phyloP scores from a whole-genome alignment of 2,113 vertebrate genomes.

The Gambusia affinis region DNA sequence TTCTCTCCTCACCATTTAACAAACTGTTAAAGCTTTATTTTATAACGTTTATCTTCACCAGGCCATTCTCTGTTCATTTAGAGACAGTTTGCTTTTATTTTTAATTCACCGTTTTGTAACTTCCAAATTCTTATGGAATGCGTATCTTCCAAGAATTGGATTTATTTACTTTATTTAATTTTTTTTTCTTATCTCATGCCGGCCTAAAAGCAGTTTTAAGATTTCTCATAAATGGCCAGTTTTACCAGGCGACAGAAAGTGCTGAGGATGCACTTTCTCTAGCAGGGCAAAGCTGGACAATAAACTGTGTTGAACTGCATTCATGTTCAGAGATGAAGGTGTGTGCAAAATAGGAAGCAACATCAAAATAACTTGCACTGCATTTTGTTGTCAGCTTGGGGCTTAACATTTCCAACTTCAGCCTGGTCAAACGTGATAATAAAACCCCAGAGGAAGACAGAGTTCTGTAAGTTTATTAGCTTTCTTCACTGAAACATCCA shows the following conservation, averaged over 20 bases:
- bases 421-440: background rate
- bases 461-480: background rate
- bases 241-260: conserved; percentile 39
- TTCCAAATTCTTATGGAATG: background rate
- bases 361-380: conserved; percentile 39
- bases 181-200: background rate
- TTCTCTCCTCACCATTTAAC: background rate
- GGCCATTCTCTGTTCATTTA: background rate
- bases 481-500: background rate
- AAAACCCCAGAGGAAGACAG: background rate
- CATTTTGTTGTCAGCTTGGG: background rate
- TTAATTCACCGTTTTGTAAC: background rate
- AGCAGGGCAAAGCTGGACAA: conserved; percentile 20
- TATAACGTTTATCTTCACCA: background rate
- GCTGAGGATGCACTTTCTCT: conserved; percentile 29
- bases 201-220: conserved; percentile 21
- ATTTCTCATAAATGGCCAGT: conserved; percentile 18
- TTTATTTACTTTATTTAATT: background rate
- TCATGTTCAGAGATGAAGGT: conserved; percentile 25
- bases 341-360: conserved; percentile 44
- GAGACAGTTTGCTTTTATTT: background rate
- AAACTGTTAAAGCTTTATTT: background rate
- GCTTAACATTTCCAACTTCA: background rate
- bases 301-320: conserved; percentile 12
- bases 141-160: too few species aligned